These are phyloP conservation scores for Corythaixoides concolor DNA, from an alignment of 2,113 vertebrate species.

Conservation along the genomic window DNA sequence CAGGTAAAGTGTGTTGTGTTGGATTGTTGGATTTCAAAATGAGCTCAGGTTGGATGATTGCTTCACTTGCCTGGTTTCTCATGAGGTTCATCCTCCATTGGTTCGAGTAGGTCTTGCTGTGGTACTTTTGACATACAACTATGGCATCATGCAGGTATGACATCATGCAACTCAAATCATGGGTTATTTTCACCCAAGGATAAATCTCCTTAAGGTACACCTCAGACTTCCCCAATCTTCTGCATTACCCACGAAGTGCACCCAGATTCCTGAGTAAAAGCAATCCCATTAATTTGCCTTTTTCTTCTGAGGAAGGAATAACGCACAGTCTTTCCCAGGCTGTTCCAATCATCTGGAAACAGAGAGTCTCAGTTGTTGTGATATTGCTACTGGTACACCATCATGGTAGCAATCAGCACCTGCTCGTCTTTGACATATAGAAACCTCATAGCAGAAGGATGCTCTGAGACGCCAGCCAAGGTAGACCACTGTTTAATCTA, in stretches of 20 bases:
- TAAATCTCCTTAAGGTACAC: not conserved
- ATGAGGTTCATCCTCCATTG: not conserved
- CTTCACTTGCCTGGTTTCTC: not conserved
- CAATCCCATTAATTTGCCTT: not conserved
- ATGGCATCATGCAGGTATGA: not conserved
- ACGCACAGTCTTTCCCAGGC: not conserved
- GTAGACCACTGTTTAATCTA: not conserved
- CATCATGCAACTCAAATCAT: not conserved
- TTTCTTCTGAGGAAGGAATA: not conserved
- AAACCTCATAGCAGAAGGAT: not conserved
- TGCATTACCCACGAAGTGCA: not conserved
- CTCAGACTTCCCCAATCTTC: not conserved
- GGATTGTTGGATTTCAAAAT: not conserved
- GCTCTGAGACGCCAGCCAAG: not conserved
- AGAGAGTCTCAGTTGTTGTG: not conserved
- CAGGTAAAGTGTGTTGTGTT: not conserved
- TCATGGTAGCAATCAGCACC: not conserved
- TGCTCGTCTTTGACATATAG: not conserved
- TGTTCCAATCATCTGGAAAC: not conserved
- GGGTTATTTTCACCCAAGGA: not conserved
- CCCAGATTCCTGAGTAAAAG: not conserved
- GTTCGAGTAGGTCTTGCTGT: not conserved
- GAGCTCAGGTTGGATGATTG: not conserved
- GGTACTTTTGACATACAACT: not conserved
- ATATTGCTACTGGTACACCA: not conserved